Evolutionary conservation across 2,797 vertebrate genomes (phyloP).

Genomic region (Hemibagrus guttatus): DNA sequence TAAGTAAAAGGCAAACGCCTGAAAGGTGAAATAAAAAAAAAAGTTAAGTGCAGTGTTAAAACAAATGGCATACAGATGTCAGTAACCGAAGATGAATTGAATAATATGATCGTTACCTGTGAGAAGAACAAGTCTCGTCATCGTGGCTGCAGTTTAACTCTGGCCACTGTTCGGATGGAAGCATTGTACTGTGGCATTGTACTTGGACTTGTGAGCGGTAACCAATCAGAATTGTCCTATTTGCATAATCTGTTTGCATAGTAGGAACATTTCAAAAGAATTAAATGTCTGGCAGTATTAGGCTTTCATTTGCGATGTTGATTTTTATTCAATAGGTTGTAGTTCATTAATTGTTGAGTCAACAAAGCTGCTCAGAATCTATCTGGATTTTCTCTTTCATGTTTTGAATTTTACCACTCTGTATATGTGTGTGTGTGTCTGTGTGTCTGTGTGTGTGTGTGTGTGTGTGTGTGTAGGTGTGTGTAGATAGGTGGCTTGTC

Average conservation of each 20-base stretch:
- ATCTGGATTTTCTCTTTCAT: no score
- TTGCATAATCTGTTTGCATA: conserved; percentile 1
- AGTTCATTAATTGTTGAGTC: no score
- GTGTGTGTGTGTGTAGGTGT: no score
- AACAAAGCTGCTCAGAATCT: no score
- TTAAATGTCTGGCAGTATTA: neutral
- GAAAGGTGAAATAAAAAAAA: conserved; percentile 7
- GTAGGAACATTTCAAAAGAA: neutral
- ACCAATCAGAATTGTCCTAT: neutral
- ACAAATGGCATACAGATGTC: neutral
- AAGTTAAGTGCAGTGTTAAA: neutral
- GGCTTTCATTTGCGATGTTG: neutral
- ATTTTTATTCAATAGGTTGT: no score
- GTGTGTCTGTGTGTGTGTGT: no score
- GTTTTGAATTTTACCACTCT: no score
- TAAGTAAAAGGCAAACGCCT: conserved; percentile 26
- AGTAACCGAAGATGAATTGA: neutral
- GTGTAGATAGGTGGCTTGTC: no score
- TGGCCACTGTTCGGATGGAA: neutral
- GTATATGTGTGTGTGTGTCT: no score
- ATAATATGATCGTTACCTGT: conserved; percentile 26
- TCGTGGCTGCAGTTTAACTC: neutral
- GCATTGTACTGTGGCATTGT: neutral
- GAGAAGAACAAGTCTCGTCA: conserved; percentile 30
- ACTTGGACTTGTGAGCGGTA: neutral